Percentiles rank a stretch among this genome's conserved stretches.
These are phyloP conservation scores for Margaritifera margaritifera DNA, from an alignment of 2,888 invertebrate genomes.

Conservation along the genomic window DNA sequence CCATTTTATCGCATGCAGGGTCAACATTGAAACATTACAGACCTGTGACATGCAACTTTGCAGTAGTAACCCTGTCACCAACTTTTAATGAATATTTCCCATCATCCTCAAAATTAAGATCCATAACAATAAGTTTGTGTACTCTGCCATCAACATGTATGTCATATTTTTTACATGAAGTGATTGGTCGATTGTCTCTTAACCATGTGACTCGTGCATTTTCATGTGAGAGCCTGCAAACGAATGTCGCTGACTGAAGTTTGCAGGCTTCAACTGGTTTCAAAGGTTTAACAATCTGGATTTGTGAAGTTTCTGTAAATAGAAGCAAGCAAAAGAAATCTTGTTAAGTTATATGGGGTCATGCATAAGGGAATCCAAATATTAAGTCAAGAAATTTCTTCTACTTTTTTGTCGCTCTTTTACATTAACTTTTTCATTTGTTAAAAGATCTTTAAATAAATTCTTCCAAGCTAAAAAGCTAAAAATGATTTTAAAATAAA, in stretches of 20 bases:
- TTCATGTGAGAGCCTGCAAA: constrained; percentile 86
- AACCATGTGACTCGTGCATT: constrained; percentile 87
- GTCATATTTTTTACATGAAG: constrained; percentile 43
- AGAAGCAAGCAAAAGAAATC: not conserved
- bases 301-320: constrained; percentile 1
- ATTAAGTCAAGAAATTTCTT: no score
- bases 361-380: no score
- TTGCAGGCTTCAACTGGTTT: constrained; percentile 29
- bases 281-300: constrained; percentile 36
- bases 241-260: constrained; percentile 57
- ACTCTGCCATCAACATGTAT: constrained; percentile 53
- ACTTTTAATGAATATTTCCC: constrained; percentile 54
- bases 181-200: constrained; percentile 67
- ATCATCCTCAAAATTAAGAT: constrained; percentile 52
- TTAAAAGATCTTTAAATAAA: no score
- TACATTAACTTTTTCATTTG: no score
- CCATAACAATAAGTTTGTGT: constrained; percentile 54
- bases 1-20: no score
- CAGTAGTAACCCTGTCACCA: constrained; percentile 49
- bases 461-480: no score
- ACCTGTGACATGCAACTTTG: constrained; percentile 53
- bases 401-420: no score
- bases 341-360: no score
- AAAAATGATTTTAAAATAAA: no score
- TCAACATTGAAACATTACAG: constrained; percentile 23